These are phyloP conservation scores for Leptothorax acervorum DNA, from an alignment of 2,888 invertebrate species.

Conservation along the genomic window DNA sequence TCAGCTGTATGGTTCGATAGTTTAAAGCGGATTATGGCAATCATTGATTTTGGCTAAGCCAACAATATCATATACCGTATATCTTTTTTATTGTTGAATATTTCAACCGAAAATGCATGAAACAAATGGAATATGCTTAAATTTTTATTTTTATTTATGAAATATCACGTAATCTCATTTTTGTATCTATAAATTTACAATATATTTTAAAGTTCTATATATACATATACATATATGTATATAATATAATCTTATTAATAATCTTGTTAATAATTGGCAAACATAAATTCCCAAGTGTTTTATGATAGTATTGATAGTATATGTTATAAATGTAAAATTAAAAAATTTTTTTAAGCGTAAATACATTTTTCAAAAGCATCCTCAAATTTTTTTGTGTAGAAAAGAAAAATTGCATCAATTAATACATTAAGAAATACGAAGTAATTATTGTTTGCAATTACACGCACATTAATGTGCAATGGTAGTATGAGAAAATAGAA, in stretches of 20 bases:
- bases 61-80: constrained; percentile 1
- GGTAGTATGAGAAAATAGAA: background rate
- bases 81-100: constrained; percentile 1
- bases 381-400: background rate
- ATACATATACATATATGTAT: background rate
- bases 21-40: constrained; percentile 39
- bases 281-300: background rate
- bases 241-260: background rate
- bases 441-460: background rate
- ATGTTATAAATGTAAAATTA: background rate
- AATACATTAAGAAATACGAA: background rate
- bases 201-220: background rate
- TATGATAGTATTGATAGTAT: background rate
- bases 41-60: constrained; percentile 32
- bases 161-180: background rate
- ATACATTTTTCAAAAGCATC: background rate
- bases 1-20: constrained; percentile 7
- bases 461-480: background rate
- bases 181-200: background rate
- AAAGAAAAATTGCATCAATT: background rate
- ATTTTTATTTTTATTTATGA: background rate
- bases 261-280: background rate
- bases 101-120: constrained; percentile 10
- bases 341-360: background rate
- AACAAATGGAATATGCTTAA: background rate